Conservation (phyloP, 2,797 vertebrate species). For the Argyrosomus regius region DNA sequence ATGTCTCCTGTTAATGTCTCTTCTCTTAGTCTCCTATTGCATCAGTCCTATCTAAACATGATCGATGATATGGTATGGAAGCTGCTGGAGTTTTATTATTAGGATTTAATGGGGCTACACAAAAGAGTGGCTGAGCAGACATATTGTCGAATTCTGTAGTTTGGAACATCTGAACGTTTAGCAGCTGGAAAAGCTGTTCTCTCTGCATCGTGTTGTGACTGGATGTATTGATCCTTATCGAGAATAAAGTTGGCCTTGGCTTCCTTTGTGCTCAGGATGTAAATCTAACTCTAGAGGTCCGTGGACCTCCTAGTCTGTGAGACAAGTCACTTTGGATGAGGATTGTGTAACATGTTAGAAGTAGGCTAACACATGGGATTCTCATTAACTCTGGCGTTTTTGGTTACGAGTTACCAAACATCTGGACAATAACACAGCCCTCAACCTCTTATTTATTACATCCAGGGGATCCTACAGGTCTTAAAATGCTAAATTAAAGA, state of each 20-base stretch:
- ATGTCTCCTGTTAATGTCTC: conserved; percentile 48
- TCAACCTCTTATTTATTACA: conserved; percentile 7
- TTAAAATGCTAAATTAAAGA: conserved; percentile 20
- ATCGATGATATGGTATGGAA: conserved; percentile 23
- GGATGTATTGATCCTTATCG: conserved; percentile 26
- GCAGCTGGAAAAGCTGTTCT: conserved; percentile 12
- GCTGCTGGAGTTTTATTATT: conserved; percentile 9
- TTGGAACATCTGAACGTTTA: conserved; percentile 17
- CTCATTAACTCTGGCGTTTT: conserved; percentile 36
- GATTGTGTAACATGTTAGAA: conserved; percentile 15
- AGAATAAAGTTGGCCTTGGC: conserved; percentile 5
- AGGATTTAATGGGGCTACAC: background rate
- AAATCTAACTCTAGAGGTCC: conserved; percentile 41
- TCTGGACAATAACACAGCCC: conserved; percentile 5
- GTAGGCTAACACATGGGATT: conserved; percentile 9
- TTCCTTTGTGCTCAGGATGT: conserved; percentile 20
- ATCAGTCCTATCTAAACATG: conserved; percentile 29
- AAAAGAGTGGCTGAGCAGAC: conserved; percentile 11
- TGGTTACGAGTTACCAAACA: conserved; percentile 24
- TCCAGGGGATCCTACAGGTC: conserved; percentile 11
- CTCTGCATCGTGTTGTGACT: conserved; percentile 8
- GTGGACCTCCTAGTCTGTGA: background rate
- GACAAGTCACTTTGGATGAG: conserved; percentile 46
- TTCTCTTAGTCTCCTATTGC: conserved; percentile 36
- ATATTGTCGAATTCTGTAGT: background rate